Evolutionary conservation across 2,797 vertebrate genomes (phyloP).

Genomic region (Novumbra hubbsi): DNA sequence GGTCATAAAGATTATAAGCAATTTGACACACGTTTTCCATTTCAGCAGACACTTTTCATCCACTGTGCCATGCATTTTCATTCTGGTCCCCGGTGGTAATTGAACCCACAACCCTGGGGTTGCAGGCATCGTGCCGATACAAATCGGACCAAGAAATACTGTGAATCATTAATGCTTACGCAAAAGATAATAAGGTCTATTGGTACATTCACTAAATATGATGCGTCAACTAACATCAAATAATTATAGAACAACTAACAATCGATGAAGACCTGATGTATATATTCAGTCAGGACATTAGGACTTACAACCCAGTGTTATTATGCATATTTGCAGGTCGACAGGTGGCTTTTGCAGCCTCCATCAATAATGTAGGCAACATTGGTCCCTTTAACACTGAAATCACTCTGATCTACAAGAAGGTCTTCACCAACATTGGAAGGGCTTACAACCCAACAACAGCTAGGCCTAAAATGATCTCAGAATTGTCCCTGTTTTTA

Average conservation of each 20-base stretch:
- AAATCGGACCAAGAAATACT: background rate
- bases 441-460: slow-evolving; percentile 32
- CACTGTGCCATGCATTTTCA: too few species aligned
- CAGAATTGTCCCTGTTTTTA: background rate
- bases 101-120: too few species aligned
- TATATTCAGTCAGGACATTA: background rate
- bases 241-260: background rate
- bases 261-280: background rate
- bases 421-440: slow-evolving; percentile 38
- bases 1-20: slow-evolving; percentile 18
- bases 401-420: slow-evolving; percentile 33
- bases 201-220: background rate
- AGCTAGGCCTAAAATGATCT: slow-evolving; percentile 15
- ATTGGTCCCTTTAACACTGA: slow-evolving; percentile 16
- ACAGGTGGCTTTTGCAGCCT: slow-evolving; percentile 39
- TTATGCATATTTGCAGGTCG: slow-evolving; percentile 6
- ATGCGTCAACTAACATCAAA: background rate
- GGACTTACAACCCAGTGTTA: background rate
- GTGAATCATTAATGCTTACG: background rate
- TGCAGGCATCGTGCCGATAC: too few species aligned
- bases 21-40: background rate
- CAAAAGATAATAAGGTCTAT: background rate
- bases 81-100: too few species aligned
- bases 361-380: background rate
- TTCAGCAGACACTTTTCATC: too few species aligned